Evolutionary conservation across 2,888 invertebrate species (phyloP).

Genomic region (Seira musarum): DNA sequence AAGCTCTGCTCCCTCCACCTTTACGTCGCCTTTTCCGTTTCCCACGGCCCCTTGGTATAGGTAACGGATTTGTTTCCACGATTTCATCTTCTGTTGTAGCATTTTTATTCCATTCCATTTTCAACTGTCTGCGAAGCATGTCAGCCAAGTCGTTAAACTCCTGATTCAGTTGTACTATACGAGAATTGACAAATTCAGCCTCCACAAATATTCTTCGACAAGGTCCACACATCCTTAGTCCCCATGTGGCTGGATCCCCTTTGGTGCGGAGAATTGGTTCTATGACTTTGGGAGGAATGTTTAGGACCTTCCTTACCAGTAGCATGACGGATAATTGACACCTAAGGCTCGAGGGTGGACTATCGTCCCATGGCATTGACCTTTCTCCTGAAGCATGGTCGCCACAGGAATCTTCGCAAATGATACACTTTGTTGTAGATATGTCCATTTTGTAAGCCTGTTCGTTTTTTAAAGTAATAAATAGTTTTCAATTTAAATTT

Average conservation of each 20-base stretch:
- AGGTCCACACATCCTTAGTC: neutral
- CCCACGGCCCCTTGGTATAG: too few species aligned
- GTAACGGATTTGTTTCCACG: too few species aligned
- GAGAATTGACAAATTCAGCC: constrained; percentile 20
- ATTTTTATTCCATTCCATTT: neutral
- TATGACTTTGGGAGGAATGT: neutral
- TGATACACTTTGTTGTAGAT: too few species aligned
- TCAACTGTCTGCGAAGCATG: neutral
- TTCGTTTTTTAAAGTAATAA: too few species aligned
- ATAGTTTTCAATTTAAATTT: too few species aligned
- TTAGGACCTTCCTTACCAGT: constrained; percentile 9
- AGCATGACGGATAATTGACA: constrained; percentile 16
- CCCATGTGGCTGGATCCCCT: constrained; percentile 21
- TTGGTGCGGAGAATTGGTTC: neutral
- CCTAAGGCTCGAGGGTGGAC: neutral
- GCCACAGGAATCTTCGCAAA: constrained; percentile 19
- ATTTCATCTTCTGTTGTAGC: too few species aligned
- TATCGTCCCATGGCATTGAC: too few species aligned
- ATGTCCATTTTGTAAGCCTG: too few species aligned
- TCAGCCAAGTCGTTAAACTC: constrained; percentile 17
- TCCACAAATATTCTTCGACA: constrained; percentile 22
- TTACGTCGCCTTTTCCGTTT: too few species aligned
- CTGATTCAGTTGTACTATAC: constrained; percentile 3
- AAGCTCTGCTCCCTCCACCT: too few species aligned
- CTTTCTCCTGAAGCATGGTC: too few species aligned